Conservation (phyloP, 2,888 invertebrate genomes). For the Stomorhina lunata region DNA sequence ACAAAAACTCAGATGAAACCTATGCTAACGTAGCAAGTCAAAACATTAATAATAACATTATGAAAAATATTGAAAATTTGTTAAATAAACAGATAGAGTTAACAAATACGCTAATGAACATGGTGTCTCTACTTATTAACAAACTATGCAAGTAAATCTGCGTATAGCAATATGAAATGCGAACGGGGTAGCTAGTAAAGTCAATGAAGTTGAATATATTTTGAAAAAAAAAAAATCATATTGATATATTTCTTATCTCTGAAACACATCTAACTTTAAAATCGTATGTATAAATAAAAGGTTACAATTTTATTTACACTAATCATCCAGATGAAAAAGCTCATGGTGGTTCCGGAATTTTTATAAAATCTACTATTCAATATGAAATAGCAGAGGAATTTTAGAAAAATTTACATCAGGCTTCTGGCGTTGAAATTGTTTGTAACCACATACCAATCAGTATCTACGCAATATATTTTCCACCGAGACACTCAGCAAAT, state of each 20-base stretch:
- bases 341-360: no score
- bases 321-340: neutral
- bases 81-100: neutral
- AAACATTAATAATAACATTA: neutral
- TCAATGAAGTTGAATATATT: slow-evolving; percentile 1
- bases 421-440: neutral
- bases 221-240: neutral
- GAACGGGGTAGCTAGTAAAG: neutral
- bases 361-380: neutral
- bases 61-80: neutral
- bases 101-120: neutral
- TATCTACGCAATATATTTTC: neutral
- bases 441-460: no score
- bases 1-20: neutral
- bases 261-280: neutral
- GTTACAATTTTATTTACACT: no score
- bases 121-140: neutral
- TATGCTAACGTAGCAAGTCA: neutral
- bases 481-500: neutral
- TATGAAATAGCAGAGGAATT: neutral
- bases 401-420: neutral
- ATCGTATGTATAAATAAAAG: neutral
- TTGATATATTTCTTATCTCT: no score
- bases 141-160: no score
- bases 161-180: no score